A percentile compares a stretch with the other conserved stretches of the same genome.
Conservation (phyloP, 2,113 vertebrate genomes). For the Platycercus adscitus region DNA sequence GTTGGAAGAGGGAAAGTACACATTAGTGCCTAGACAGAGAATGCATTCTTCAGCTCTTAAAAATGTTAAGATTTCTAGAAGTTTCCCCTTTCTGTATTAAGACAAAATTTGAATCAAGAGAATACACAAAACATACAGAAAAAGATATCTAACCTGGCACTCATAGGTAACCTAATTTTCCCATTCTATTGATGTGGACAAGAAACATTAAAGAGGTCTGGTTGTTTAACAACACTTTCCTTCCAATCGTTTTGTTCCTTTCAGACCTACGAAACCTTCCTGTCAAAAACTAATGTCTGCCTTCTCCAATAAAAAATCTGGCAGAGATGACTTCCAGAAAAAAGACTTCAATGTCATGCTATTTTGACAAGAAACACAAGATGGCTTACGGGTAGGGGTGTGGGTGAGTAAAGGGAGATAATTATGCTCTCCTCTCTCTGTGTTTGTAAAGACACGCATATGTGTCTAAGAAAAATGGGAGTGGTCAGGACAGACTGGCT, state of each 20-base stretch:
- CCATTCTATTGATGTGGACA: rapidly evolving
- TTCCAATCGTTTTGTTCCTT: not conserved
- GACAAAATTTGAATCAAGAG: not conserved
- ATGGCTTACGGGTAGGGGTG: not conserved
- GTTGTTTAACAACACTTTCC: not conserved
- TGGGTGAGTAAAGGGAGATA: not conserved
- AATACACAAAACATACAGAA: not conserved
- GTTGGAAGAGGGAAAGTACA: not conserved
- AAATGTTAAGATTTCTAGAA: not conserved
- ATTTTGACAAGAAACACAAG: not conserved
- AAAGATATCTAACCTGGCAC: not conserved
- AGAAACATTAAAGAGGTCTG: not conserved
- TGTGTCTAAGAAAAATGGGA: not conserved
- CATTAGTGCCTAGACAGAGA: not conserved
- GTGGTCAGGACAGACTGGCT: not conserved
- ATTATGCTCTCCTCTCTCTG: not conserved
- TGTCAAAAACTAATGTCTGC: not conserved
- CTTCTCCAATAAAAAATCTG: not conserved
- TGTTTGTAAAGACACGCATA: not conserved
- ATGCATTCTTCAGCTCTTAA: not conserved
- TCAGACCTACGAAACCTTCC: not conserved
- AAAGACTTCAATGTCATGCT: not conserved
- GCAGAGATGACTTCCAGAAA: not conserved
- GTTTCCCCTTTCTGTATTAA: not conserved
- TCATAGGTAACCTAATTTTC: not conserved